These are phyloP conservation scores for Galagoides demidoff DNA, from an alignment of 2,797 vertebrate genomes.

Conservation along the genomic window DNA sequence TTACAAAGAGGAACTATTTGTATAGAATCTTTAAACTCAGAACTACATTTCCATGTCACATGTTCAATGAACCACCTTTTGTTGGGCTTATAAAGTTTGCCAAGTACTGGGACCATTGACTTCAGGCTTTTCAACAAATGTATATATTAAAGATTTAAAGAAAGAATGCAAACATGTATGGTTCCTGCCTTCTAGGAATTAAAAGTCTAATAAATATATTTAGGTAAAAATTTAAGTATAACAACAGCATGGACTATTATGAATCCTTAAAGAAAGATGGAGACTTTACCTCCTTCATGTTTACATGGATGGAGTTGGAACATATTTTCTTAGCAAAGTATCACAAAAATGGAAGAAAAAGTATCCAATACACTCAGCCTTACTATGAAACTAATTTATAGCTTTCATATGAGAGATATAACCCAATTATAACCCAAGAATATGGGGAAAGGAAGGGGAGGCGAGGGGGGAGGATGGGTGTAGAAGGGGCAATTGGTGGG, in stretches of 20 bases:
- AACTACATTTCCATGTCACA: not conserved
- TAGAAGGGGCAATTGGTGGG: too few species aligned
- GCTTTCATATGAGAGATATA: too few species aligned
- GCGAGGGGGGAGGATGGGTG: too few species aligned
- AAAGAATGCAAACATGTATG: not conserved
- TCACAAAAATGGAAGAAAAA: too few species aligned
- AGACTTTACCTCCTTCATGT: too few species aligned
- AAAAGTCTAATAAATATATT: not conserved
- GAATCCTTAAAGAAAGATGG: too few species aligned
- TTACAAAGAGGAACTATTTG: not conserved
- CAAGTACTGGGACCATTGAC: not conserved
- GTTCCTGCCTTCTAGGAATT: not conserved
- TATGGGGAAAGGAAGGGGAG: too few species aligned
- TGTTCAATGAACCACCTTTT: not conserved
- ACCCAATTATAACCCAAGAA: too few species aligned
- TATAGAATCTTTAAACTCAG: not conserved
- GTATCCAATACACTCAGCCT: too few species aligned
- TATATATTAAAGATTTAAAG: not conserved
- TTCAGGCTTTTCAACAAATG: not conserved
- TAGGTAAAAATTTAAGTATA: not conserved
- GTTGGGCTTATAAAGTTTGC: not conserved
- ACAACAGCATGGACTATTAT: not conserved
- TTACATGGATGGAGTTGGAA: too few species aligned
- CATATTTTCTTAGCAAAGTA: too few species aligned
- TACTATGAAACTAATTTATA: too few species aligned